Percentiles rank a stretch among this genome's conserved stretches.
Evolutionary conservation across 2,888 invertebrate species (phyloP).

Genomic region (Drosophila tripunctata): DNA sequence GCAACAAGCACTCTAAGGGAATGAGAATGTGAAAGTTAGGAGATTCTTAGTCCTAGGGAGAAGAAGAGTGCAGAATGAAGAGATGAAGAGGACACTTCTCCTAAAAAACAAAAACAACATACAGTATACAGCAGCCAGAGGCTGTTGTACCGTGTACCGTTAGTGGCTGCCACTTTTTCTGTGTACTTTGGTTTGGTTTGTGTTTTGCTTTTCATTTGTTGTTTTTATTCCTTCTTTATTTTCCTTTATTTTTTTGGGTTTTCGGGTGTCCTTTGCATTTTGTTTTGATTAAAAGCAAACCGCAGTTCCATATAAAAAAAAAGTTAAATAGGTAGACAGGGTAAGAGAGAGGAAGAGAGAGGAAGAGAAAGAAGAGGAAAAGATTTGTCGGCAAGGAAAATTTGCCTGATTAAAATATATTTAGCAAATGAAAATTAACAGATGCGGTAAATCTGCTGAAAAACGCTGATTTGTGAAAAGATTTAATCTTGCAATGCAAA

Average conservation of each 20-base stretch:
- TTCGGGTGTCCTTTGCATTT: slow-evolving; percentile 49
- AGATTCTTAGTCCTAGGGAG: too few relatives aligned
- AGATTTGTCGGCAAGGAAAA: slow-evolving; percentile 41
- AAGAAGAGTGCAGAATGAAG: too few relatives aligned
- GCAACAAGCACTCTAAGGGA: slow-evolving; percentile 37
- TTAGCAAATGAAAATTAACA: slow-evolving; percentile 41
- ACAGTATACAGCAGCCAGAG: too few relatives aligned
- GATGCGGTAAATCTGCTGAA: slow-evolving; percentile 10
- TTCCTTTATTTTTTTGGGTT: not conserved
- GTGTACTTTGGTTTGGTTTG: slow-evolving; percentile 27
- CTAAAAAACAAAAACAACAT: too few relatives aligned
- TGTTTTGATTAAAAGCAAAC: slow-evolving; percentile 73
- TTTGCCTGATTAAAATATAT: slow-evolving; percentile 63
- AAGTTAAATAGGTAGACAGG: slow-evolving; percentile 13
- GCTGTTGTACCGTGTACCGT: slow-evolving; percentile 32
- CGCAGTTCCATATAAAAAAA: slow-evolving; percentile 46
- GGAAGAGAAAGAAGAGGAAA: slow-evolving; percentile 46
- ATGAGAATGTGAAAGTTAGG: too few relatives aligned
- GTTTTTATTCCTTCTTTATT: slow-evolving; percentile 7
- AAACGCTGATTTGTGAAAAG: slow-evolving; percentile 5
- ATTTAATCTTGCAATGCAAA: not conserved
- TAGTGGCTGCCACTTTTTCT: slow-evolving; percentile 34
- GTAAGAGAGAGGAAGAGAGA: not conserved
- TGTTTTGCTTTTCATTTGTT: slow-evolving; percentile 16
- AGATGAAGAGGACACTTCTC: too few relatives aligned